These are phyloP conservation scores for Poliocrania exsul DNA, from an alignment of 2,797 vertebrate species.

Conservation along the genomic window DNA sequence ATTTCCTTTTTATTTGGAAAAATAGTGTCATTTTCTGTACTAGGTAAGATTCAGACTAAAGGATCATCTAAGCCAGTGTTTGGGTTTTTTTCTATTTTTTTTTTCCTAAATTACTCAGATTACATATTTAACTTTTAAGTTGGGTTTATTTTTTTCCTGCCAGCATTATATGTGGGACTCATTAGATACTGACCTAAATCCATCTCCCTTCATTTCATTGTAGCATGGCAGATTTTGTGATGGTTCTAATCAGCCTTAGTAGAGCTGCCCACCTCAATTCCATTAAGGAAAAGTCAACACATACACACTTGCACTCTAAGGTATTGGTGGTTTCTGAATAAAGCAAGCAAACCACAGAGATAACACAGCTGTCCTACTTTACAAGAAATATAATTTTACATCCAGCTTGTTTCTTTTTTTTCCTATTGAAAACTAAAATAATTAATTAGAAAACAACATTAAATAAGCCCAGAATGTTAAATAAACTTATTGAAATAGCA, in stretches of 20 bases:
- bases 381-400: neutral
- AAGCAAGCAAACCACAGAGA: neutral
- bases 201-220: conserved; percentile 32
- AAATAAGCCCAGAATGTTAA: neutral
- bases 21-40: neutral
- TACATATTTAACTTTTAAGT: neutral
- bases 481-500: neutral
- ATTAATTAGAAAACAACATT: neutral
- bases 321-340: neutral
- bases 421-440: neutral
- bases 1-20: neutral
- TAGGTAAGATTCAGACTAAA: neutral
- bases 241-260: conserved; percentile 43
- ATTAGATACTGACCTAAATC: conserved; percentile 53
- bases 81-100: accelerated
- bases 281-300: neutral
- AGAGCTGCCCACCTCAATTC: conserved; percentile 41
- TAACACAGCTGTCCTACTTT: neutral
- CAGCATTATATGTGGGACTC: neutral
- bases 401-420: neutral
- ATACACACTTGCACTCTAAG: neutral
- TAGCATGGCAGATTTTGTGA: conserved; percentile 22
- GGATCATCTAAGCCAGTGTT: neutral
- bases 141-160: neutral
- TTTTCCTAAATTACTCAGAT: neutral